Conservation (phyloP, 2,113 vertebrate species). For the Esox niger region DNA sequence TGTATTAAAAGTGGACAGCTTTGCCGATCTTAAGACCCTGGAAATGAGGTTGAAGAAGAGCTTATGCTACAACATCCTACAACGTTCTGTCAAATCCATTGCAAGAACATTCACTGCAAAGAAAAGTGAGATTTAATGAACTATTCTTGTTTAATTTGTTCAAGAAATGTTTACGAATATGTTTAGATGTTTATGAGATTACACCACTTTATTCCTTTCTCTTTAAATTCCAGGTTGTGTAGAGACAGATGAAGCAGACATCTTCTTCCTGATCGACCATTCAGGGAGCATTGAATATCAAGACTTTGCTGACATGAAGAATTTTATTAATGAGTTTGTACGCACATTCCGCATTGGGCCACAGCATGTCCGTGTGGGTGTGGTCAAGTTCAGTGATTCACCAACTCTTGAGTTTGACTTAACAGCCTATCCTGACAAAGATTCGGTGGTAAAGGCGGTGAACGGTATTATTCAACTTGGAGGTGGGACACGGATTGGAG, state of each 20-base stretch:
- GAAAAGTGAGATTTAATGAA: conserved; percentile 66
- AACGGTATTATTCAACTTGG: conserved; percentile 57
- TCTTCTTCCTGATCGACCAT: conserved; percentile 84
- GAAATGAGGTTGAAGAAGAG: conserved; percentile 63
- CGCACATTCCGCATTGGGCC: conserved; percentile 71
- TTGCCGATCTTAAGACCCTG: conserved; percentile 65
- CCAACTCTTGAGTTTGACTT: conserved; percentile 69
- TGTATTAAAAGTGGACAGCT: conserved; percentile 65
- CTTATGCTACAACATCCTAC: conserved; percentile 69
- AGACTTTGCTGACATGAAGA: conserved; percentile 79
- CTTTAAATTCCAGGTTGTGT: conserved; percentile 68
- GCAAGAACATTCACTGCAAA: conserved; percentile 36
- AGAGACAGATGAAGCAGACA: conserved; percentile 80
- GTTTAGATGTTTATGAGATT: neutral
- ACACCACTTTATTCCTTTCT: neutral
- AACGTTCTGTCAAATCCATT: conserved; percentile 9
- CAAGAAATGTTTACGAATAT: neutral
- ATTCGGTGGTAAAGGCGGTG: conserved; percentile 66
- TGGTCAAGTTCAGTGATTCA: conserved; percentile 66
- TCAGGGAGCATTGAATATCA: conserved; percentile 71
- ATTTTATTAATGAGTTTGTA: conserved; percentile 75
- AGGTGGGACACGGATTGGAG: conserved; percentile 71
- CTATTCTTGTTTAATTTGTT: neutral
- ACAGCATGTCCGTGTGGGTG: conserved; percentile 73
- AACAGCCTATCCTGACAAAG: conserved; percentile 36